phyloP scores from a whole-genome alignment of 2,113 vertebrate genomes.

The Zootoca vivipara region DNA sequence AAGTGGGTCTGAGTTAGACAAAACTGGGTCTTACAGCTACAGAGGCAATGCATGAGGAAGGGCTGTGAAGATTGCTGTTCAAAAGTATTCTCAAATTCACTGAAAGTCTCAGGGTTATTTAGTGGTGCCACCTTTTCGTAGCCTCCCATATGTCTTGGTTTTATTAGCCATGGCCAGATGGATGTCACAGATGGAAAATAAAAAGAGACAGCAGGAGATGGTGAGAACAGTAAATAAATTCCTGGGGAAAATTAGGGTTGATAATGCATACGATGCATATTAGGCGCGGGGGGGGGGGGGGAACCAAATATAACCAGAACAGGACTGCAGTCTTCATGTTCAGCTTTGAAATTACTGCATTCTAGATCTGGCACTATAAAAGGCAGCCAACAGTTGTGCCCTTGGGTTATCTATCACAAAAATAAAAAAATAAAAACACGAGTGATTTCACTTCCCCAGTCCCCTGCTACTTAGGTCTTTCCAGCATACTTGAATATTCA shows the following conservation, averaged over 20 bases:
- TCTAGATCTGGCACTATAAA: background rate
- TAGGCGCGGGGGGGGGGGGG: conserved; percentile 14
- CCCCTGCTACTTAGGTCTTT: background rate
- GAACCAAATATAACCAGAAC: conserved; percentile 13
- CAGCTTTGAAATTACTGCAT: background rate
- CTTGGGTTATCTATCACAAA: background rate
- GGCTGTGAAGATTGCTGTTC: conserved; percentile 30
- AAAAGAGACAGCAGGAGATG: conserved; percentile 59
- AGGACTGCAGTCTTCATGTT: conserved; percentile 4
- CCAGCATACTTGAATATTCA: background rate
- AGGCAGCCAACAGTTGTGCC: background rate
- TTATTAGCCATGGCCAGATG: conserved; percentile 71
- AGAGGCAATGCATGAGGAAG: background rate
- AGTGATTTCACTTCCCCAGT: background rate
- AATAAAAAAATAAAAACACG: background rate
- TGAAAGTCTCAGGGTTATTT: conserved; percentile 61
- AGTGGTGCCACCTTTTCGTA: conserved; percentile 61
- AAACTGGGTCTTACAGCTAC: background rate
- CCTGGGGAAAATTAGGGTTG: conserved; percentile 51
- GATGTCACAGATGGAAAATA: conserved; percentile 74
- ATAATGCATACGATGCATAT: conserved; percentile 49
- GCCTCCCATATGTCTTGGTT: conserved; percentile 57
- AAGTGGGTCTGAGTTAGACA: background rate
- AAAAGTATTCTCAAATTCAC: conserved; percentile 55
- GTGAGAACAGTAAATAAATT: conserved; percentile 67